Percentiles rank a stretch among this genome's conserved stretches.
These are phyloP conservation scores for Smithornis capensis DNA, from an alignment of 2,113 vertebrate genomes.

Conservation along the genomic window DNA sequence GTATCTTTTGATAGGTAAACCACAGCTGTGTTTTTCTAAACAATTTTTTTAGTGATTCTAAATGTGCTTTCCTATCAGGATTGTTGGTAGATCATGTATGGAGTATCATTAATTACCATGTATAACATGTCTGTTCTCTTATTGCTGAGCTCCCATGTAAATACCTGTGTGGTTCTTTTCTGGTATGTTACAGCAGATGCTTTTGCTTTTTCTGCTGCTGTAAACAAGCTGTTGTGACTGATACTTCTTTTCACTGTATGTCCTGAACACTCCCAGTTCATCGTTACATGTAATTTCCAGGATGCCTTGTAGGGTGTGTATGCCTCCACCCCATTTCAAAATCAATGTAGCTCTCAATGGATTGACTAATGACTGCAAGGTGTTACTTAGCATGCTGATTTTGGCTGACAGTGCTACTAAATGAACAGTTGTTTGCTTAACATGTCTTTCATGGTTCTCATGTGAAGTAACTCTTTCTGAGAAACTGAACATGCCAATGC, in stretches of 20 bases:
- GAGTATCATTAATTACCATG: background rate
- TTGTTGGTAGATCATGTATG: background rate
- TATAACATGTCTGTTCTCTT: background rate
- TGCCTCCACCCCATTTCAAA: constrained; percentile 68
- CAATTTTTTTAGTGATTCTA: background rate
- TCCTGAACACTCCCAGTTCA: constrained; percentile 56
- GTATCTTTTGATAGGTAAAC: background rate
- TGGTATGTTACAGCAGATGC: background rate
- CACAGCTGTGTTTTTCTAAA: background rate
- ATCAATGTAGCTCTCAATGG: constrained; percentile 41
- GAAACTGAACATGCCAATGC: background rate
- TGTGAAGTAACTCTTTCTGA: constrained; percentile 16
- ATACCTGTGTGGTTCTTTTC: background rate
- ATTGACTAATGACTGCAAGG: constrained; percentile 58
- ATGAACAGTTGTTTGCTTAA: constrained; percentile 19
- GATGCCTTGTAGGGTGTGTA: constrained; percentile 52
- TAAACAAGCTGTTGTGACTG: constrained; percentile 66
- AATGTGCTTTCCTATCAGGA: background rate
- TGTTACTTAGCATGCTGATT: constrained; percentile 45
- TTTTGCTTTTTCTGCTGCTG: constrained; percentile 21
- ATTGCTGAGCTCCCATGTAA: background rate
- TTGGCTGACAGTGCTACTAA: constrained; percentile 43
- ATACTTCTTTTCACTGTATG: constrained; percentile 36
- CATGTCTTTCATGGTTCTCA: background rate
- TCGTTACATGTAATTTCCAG: constrained; percentile 54